Evolutionary conservation across 2,797 vertebrate genomes (phyloP), one percentile per base, ranked within the genome.

Genomic region (Ctenopoma multispine): DNA sequence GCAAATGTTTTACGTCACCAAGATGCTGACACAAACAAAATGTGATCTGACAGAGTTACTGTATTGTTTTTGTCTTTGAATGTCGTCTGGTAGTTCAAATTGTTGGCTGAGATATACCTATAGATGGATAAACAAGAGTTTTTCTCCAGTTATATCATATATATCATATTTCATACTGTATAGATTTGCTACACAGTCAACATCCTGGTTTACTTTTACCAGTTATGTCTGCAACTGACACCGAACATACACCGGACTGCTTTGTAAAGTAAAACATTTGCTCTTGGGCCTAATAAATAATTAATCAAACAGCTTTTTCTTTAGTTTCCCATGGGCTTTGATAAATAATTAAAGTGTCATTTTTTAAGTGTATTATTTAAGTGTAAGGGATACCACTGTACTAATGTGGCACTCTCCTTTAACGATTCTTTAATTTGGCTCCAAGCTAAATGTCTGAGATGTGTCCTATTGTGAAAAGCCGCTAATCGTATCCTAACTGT

Each of bases 21-120:
- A 63, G 21, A 65, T 75, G 63, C 58, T 71, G 63, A 77, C 50
- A 48, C 44, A 50, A 65, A 70, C 40, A 53, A 60, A 72, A 69
- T 47, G 17, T 34, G 51, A 71, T 68, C 29, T 40, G 57, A 66
- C 29, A 7, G 9, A 43, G 21, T 40, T 41, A 41, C 40, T 4
- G 40, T 1, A 1, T 24, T 61, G 69, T 74, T 41, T 59, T 59
- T 31, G 2, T 23, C 23, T 75, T 50, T 5, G 48, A 76, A 72
- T 36, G 51, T 72, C 64, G 2, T 11, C 43, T n/a, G 46, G 12
- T 17, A 73, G 27, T 48, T 65, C 62, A 2, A 55, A 29, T 60
- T 53, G 10, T 13, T 47, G 27, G 23, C 27, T 43, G 3, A 41
- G 14, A 34, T 9, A 40, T 17, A 11, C 6, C 53, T 27, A 15